A percentile compares a stretch with the other conserved stretches of the same genome.
These are phyloP conservation scores for Anarrhichthys ocellatus DNA, from an alignment of 2,113 vertebrate species.

Conservation along the genomic window DNA sequence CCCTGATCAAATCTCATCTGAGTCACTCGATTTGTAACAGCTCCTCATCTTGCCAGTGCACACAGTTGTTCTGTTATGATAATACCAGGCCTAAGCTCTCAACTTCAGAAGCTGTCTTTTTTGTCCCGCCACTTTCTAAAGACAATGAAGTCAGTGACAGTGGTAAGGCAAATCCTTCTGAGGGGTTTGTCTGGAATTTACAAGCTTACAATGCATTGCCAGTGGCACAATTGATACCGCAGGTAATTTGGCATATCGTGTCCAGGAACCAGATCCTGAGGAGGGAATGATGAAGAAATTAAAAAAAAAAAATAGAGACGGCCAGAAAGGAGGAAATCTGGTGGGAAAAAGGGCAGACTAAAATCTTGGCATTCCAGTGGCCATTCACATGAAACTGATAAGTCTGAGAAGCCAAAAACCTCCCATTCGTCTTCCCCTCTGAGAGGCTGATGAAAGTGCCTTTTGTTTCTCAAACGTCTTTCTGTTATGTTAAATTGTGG, in stretches of 20 bases:
- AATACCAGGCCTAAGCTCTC: conserved; percentile 77
- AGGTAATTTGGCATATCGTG: conserved; percentile 85
- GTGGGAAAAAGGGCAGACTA: conserved; percentile 87
- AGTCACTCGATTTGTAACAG: conserved; percentile 74
- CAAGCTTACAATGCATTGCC: conserved; percentile 80
- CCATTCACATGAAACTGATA: conserved; percentile 85
- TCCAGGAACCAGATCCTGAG: conserved; percentile 85
- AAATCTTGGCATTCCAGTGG: conserved; percentile 81
- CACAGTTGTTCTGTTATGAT: conserved; percentile 77
- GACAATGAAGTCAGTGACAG: conserved; percentile 79
- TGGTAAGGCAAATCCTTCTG: conserved; percentile 78
- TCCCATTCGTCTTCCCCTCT: conserved; percentile 71
- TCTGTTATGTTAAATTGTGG: conserved; percentile 65
- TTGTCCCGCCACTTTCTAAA: conserved; percentile 81
- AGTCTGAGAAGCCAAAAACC: conserved; percentile 79
- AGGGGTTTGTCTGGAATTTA: conserved; percentile 79
- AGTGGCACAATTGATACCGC: conserved; percentile 82
- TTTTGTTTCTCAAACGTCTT: conserved; percentile 73
- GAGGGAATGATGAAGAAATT: conserved; percentile 83
- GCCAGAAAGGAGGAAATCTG: conserved; percentile 74
- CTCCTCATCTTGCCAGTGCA: conserved; percentile 77
- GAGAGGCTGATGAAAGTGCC: conserved; percentile 73
- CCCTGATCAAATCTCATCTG: conserved; percentile 74
- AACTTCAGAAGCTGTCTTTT: conserved; percentile 81
- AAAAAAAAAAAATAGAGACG: conserved; percentile 54